phyloP scores from a whole-genome alignment of 2,888 invertebrate species.

The Cheiracanthium punctorium region DNA sequence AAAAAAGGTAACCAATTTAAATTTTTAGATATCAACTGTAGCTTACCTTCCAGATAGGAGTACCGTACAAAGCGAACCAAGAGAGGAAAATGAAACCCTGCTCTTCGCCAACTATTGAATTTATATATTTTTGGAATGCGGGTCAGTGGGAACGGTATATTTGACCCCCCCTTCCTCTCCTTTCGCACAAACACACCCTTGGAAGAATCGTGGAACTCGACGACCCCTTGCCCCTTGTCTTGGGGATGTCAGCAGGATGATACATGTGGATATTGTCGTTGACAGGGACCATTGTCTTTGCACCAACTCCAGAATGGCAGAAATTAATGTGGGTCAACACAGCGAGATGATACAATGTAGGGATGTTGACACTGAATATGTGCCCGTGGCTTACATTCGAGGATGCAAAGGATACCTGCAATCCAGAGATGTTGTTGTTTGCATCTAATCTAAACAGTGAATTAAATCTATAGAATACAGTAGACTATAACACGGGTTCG shows the following conservation, averaged over 20 bases:
- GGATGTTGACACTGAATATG: background rate
- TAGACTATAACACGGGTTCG: too few relatives aligned
- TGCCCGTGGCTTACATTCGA: background rate
- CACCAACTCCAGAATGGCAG: background rate
- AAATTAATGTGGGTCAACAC: background rate
- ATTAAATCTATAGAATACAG: too few relatives aligned
- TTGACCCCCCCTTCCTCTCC: too few relatives aligned
- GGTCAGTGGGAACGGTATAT: background rate
- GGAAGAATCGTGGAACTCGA: background rate
- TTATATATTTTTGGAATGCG: background rate
- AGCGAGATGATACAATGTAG: background rate
- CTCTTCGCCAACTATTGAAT: background rate
- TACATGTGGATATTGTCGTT: background rate
- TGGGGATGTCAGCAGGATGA: background rate
- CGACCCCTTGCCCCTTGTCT: background rate
- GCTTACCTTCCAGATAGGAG: too few relatives aligned
- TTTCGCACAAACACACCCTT: background rate
- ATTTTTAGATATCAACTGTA: too few relatives aligned
- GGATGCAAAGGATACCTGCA: background rate
- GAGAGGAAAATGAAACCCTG: background rate
- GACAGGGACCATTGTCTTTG: background rate
- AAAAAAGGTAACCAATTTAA: too few relatives aligned
- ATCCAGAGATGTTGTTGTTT: too few relatives aligned
- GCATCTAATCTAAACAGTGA: too few relatives aligned
- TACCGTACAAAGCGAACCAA: too few relatives aligned